These are phyloP conservation scores for Prionailurus bengalensis DNA, from an alignment of 2,113 vertebrate species.

Conservation along the genomic window DNA sequence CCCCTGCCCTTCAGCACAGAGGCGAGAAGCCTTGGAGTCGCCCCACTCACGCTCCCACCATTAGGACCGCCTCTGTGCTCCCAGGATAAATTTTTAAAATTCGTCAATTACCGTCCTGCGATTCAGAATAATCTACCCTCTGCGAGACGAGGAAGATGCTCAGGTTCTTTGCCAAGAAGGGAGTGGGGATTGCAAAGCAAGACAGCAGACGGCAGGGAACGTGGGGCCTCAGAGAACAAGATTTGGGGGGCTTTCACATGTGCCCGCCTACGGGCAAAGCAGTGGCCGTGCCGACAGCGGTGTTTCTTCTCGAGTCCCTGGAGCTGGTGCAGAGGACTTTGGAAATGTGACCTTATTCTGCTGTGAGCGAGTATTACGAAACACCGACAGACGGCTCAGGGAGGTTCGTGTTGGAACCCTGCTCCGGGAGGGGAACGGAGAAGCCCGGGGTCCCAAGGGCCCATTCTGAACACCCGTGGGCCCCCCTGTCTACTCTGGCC, in stretches of 20 bases:
- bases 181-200: neutral
- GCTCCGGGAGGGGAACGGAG: neutral
- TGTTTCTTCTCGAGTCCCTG: neutral
- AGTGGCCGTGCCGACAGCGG: fast-evolving
- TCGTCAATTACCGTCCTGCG: neutral
- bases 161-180: neutral
- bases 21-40: fast-evolving
- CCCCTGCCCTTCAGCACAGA: neutral
- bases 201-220: fast-evolving
- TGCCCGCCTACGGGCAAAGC: fast-evolving
- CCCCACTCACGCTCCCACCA: fast-evolving
- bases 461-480: fast-evolving
- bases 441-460: fast-evolving
- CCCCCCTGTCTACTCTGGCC: fast-evolving
- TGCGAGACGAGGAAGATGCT: neutral
- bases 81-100: neutral
- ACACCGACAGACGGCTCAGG: neutral
- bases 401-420: fast-evolving
- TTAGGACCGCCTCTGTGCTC: neutral
- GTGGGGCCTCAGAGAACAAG: fast-evolving
- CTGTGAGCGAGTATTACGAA: fast-evolving
- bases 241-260: fast-evolving
- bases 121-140: neutral
- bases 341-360: neutral
- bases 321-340: neutral